These are phyloP conservation scores for Lepidothrix coronata DNA, from an alignment of 2,113 vertebrate genomes.

Conservation along the genomic window DNA sequence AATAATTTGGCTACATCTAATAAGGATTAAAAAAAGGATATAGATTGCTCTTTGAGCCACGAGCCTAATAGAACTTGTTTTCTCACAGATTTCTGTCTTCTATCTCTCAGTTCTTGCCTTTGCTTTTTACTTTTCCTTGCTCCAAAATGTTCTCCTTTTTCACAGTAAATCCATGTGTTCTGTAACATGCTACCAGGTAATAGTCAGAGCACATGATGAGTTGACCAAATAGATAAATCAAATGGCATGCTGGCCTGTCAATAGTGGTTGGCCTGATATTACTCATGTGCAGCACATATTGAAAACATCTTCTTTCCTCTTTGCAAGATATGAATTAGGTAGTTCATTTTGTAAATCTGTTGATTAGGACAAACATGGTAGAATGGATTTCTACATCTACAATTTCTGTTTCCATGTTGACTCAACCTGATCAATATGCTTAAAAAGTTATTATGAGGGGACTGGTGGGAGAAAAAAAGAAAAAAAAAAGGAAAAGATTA, in stretches of 20 bases:
- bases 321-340: neutral
- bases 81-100: neutral
- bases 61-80: neutral
- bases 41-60: neutral
- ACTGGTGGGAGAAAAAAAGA: neutral
- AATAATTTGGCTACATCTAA: neutral
- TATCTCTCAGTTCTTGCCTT: neutral
- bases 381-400: neutral
- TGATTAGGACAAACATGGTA: neutral
- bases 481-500: neutral
- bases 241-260: no score
- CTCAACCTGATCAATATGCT: neutral
- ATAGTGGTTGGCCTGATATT: neutral
- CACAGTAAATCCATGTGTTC: neutral
- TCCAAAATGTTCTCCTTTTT: neutral
- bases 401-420: neutral
- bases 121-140: neutral
- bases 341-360: neutral
- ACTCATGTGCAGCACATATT: rapidly evolving
- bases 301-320: neutral
- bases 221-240: neutral
- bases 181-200: neutral
- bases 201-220: neutral
- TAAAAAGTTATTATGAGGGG: neutral
- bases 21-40: neutral